phyloP scores from a whole-genome alignment of 2,888 invertebrate genomes.

The Agriotes lineatus region DNA sequence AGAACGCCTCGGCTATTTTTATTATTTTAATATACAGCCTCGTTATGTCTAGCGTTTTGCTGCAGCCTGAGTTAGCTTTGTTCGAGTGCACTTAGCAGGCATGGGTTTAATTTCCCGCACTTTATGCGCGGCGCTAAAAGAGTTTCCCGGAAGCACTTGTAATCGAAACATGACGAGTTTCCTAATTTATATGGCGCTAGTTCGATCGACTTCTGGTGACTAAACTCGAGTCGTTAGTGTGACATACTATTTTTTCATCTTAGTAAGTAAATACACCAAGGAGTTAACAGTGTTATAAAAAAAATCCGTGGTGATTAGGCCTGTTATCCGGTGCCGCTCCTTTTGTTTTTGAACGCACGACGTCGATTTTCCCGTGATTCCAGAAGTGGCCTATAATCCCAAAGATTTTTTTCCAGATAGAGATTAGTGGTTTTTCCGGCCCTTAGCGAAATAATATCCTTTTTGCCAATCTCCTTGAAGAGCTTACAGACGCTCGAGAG shows the following conservation, averaged over 20 bases:
- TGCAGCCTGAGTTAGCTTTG: constrained; percentile 15
- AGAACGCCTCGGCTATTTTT: constrained; percentile 40
- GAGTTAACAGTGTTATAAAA: neutral
- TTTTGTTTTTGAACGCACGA: neutral
- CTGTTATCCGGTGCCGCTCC: too few species aligned
- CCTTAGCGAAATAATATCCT: constrained; percentile 19
- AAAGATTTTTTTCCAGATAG: constrained; percentile 5
- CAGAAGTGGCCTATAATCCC: constrained; percentile 4
- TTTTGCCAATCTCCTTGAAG: constrained; percentile 16
- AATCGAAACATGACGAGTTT: too few species aligned
- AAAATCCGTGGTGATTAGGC: neutral
- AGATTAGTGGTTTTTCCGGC: constrained; percentile 18
- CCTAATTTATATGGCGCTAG: too few species aligned
- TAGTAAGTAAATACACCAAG: too few species aligned
- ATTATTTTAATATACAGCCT: constrained; percentile 40
- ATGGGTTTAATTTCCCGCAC: constrained; percentile 18
- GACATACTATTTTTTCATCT: too few species aligned
- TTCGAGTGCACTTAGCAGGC: constrained; percentile 7
- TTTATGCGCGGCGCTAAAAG: constrained; percentile 1
- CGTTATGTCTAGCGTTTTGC: constrained; percentile 32
- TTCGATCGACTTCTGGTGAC: too few species aligned
- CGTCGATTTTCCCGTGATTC: neutral
- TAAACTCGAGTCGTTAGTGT: too few species aligned
- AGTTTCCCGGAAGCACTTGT: neutral
- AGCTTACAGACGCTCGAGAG: neutral